Base-by-base conservation (phyloP, 1,140 invertebrate genomes). In the Antheraea mylitta region DNA sequence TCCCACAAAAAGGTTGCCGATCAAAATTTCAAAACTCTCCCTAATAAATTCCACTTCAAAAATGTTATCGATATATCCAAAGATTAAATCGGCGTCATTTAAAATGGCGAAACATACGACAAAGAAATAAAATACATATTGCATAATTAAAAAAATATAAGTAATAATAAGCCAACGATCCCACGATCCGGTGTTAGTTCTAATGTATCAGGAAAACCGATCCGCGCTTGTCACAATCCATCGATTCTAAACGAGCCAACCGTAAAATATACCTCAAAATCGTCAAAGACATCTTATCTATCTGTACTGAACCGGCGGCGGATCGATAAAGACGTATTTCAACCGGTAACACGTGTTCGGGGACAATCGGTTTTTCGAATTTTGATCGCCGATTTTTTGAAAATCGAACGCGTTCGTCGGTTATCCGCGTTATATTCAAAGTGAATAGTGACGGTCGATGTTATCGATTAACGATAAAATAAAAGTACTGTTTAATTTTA, bases 181-280 rank as follows among this genome's bases (percentile, higher is more conserved):
- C 77, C 89, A 89, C 86, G 89, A 66, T 67, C 65, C 48, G 74
- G 66, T 73, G 64, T 73, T 38, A 68, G 74, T 75, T 86, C 80
- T 85, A 75, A 78, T 74, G 79, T 88, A 77, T 79, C 84, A 58
- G 68, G 87, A 85, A 86, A 89, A 80, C 81, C 64, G 85, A 91
- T 87, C 81, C 81, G 11, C 45, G 66, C 81, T 83, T 85, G 87
- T 90, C 81, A 87, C 86, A 89, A 89, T 70, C 75, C 77, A 89
- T 87, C 86, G 86, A 73, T 77, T 83, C 72, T 76, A 77, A 73
- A 62, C 67, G 76, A 76, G 48, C 78, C 71, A 77, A 89, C 79
- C 87, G 86, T 89, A 87, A 90, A 91, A 90, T 86, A 81, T 89
- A 86, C 85, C 82, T 89, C 83, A 89, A 91, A 90, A 89, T 82